Evolutionary conservation across 2,888 invertebrate species (phyloP), one percentile per base, ranked within the genome.

Genomic region (Alcis repandata): DNA sequence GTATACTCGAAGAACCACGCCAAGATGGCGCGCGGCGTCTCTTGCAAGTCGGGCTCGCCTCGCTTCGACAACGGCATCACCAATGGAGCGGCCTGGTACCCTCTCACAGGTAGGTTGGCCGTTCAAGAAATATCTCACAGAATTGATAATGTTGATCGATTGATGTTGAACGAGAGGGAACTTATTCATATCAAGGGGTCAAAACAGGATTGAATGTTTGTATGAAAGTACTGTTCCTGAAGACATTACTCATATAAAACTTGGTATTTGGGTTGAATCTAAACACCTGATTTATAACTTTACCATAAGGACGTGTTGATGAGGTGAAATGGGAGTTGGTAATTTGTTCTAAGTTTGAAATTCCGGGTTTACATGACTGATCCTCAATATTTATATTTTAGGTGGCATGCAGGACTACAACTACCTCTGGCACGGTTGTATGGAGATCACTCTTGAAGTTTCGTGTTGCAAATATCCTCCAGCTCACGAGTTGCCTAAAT

Each of bases 341-440:
- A n/a, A n/a, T 27, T 27, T 2, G 2, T 27, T 27, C 6, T 27
- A 27, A 27, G 27, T 27, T 27, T 6, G 2, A 27, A 4, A 27
- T 27, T 27, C n/a, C n/a, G n/a, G n/a, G n/a, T n/a, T n/a, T n/a
- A 19, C 13, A 7, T 15, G 3, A 38, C 6, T 15, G 6, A 38
- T n/a, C 9, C n/a, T 17, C 41, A 41, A 1, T 17, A 1, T 27
- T 8, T 27, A 32, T 11, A 32, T 32, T 49, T 49, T 49, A 94
- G 97, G 98, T 60, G 97, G 97, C 20, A 97, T 98, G 97, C 97
- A 98, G 89, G 99, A 99, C 85, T 99, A 97, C 88, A 98, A 98
- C 88, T 99, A 99, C 88, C 95, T 98, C 13, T 96, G 96, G 96
- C 97, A 96, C 79, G 98, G 98, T 13, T 98, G 98, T 85, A 97